Evolutionary conservation across 2,888 invertebrate species (phyloP), one percentile per base, ranked within the genome.

Genomic region (Oligia strigilis): DNA sequence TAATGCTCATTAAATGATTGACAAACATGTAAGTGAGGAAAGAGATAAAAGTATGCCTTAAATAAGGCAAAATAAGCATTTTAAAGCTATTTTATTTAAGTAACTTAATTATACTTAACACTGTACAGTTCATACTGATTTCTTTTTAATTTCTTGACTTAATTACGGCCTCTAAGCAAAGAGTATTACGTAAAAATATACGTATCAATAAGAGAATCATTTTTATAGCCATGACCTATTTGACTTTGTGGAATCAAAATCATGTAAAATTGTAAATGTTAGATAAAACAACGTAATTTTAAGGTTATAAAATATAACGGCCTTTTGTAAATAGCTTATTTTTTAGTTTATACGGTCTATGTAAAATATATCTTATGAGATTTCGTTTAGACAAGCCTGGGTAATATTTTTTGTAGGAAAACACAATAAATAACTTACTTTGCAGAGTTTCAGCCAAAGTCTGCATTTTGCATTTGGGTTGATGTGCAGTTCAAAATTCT

Each of bases 291-390:
- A 91, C 65, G 89, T 91, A 91, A 92, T 92, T 72, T 89, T 93
- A 93, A 92, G 90, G 87, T 86, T 91, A 90, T 87, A 88, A 90
- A 90, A 85, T 78, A 75, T 90, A 90, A 93, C 92, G 94, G 96
- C 96, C 95, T 95, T 93, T 89, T 97, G 97, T 97, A 97, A 84
- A 97, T 96, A 97, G 94, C 95, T 91, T 93, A 92, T 66, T 92
- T 91, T 91, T 92, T 92, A 93, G 91, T 92, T 93, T 70, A 89
- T 92, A 93, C 82, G 87, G 81, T 89, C 84, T 87, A 70, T 89
- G 90, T 89, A 89, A 87, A 84, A 84, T 87, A 88, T 87, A 85
- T 87, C 78, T 80, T 77, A 77, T 83, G 79, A 87, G 71, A 88
- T 88, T 85, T 81, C 71, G 77, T 89, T 87, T 65, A 71, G 67